Evolutionary conservation across 2,888 invertebrate genomes (phyloP), one percentile per base, ranked within the genome.

Genomic region (Urechis unicinctus): DNA sequence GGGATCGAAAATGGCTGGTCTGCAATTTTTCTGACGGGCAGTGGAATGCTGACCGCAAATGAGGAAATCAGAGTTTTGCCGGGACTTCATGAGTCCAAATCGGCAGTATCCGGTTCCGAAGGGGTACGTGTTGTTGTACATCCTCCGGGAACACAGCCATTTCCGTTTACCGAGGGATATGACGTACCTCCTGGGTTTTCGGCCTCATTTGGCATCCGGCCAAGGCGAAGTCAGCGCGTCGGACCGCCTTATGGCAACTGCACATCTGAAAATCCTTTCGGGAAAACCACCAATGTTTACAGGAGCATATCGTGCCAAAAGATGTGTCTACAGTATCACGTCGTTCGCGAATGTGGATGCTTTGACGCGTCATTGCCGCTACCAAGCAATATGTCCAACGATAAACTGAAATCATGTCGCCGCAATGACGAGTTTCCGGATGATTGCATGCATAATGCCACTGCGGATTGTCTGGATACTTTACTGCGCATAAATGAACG

Each of bases 1-100:
- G 63, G 63, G n/a, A 64, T 64, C 13, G 64, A 64, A 43, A 63
- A 63, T 44, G 64, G 64, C 26, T 64, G 64, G 64, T 64, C 64
- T n/a, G 45, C 58, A n/a, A 56, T 64, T 36, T 17, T 64, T 5
- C 51, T 62, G 22, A 62, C 57, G 28, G 64, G 64, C 13, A 63
- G 59, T 52, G 64, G 64, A 42, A 59, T 64, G 56, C 51, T 64
- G 31, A 60, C 60, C 46, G 54, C 53, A 13, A 64, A 63, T 50
- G 49, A 49, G 9, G 60, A 62, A 30, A 50, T 64, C 4, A 50
- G 60, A 6, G 49, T 64, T 29, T 54, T 64, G 9, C 64, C 64
- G 13, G 64, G 64, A 6, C 29, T 64, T 29, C 59, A 61, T 46
- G 64, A 63, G 46, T 63, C 57, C 9, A 41, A 57, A 21, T 60